phyloP scores from a whole-genome alignment of 2,888 invertebrate genomes.

The Drosophila ustulata region DNA sequence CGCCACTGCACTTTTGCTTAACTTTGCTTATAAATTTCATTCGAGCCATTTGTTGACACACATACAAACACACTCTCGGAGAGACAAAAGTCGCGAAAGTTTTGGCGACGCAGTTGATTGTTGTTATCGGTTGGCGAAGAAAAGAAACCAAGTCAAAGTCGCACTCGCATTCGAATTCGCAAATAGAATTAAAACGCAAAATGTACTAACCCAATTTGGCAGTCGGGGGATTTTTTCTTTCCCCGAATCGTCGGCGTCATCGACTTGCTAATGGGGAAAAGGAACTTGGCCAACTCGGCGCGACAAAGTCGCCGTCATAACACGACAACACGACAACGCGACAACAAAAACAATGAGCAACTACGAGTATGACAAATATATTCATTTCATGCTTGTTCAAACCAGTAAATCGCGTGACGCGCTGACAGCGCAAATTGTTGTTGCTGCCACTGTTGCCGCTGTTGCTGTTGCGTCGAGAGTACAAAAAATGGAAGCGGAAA shows the following conservation, averaged over 20 bases:
- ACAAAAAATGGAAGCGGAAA: not conserved
- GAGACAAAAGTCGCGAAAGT: constrained; percentile 59
- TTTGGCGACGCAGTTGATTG: constrained; percentile 55
- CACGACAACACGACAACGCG: constrained; percentile 1
- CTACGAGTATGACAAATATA: constrained; percentile 71
- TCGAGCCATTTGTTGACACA: constrained; percentile 75
- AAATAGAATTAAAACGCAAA: constrained; percentile 76
- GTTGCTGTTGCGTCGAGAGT: constrained; percentile 42
- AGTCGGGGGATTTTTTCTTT: constrained; percentile 26
- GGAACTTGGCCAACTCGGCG: constrained; percentile 30
- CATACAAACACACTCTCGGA: constrained; percentile 11
- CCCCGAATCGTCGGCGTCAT: constrained; percentile 12
- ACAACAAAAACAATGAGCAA: too few relatives aligned
- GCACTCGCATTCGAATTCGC: constrained; percentile 65
- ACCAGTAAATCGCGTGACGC: constrained; percentile 75
- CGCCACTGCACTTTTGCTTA: constrained; percentile 62
- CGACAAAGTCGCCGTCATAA: constrained; percentile 63
- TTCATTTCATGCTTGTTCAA: constrained; percentile 76
- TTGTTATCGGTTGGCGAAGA: constrained; percentile 35
- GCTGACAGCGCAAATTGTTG: constrained; percentile 64
- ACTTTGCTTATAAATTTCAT: constrained; percentile 80
- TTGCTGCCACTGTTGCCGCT: constrained; percentile 14
- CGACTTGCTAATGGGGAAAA: constrained; percentile 64
- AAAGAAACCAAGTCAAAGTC: constrained; percentile 28
- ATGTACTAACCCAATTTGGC: constrained; percentile 61